These are phyloP conservation scores for Antechinus flavipes DNA, from an alignment of 2,113 vertebrate genomes.

Conservation along the genomic window DNA sequence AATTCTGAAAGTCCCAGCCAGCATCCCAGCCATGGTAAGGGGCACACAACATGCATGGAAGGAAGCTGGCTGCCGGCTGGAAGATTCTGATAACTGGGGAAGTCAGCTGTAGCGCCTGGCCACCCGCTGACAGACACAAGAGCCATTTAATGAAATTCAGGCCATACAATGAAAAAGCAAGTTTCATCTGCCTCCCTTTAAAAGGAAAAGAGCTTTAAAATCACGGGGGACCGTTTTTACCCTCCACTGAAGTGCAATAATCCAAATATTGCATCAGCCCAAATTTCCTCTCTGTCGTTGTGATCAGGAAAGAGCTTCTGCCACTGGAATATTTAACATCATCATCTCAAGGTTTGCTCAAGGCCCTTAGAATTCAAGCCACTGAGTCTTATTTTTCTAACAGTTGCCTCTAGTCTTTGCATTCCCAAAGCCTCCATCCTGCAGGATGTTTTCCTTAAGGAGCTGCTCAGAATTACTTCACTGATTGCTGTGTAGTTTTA, in stretches of 20 bases:
- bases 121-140: slow-evolving; percentile 63
- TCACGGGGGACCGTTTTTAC: slow-evolving; percentile 52
- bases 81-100: slow-evolving; percentile 61
- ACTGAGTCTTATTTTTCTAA: slow-evolving; percentile 33
- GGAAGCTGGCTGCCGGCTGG: slow-evolving; percentile 38
- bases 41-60: accelerated
- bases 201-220: slow-evolving; percentile 67
- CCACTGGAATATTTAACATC: slow-evolving; percentile 54
- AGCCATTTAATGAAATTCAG: slow-evolving; percentile 70
- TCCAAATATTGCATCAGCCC: slow-evolving; percentile 59
- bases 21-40: not conserved
- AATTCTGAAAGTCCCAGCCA: not conserved
- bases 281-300: slow-evolving; percentile 59
- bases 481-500: not conserved
- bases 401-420: slow-evolving; percentile 34
- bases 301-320: slow-evolving; percentile 59
- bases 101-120: slow-evolving; percentile 52
- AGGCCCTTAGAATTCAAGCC: not conserved
- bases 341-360: slow-evolving; percentile 7
- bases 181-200: slow-evolving; percentile 69
- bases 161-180: slow-evolving; percentile 66
- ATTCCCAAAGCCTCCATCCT: slow-evolving; percentile 7
- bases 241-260: slow-evolving; percentile 67
- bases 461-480: slow-evolving; percentile 24
- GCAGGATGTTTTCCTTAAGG: not conserved